These are phyloP conservation scores for Calameuta idolon DNA, from an alignment of 2,888 invertebrate species.

Conservation along the genomic window DNA sequence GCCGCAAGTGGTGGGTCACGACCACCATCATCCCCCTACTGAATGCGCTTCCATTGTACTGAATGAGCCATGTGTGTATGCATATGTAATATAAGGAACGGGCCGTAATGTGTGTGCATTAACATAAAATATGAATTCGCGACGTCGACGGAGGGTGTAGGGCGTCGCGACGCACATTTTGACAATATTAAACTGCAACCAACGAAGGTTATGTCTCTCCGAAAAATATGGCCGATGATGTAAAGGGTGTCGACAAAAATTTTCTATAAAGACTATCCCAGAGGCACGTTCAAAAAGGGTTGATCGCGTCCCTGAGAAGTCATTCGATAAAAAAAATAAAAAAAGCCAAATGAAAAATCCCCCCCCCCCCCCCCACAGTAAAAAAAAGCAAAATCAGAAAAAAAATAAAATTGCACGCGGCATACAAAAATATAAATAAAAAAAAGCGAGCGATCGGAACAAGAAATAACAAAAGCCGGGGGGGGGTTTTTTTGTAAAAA, in stretches of 20 bases:
- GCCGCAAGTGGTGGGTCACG: not conserved
- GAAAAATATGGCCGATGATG: not conserved
- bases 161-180: not conserved
- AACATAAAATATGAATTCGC: not conserved
- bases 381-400: slow-evolving; percentile 11
- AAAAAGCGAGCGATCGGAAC: not conserved
- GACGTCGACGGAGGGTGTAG: not conserved
- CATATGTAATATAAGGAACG: slow-evolving; percentile 1
- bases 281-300: not conserved
- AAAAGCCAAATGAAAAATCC: not conserved
- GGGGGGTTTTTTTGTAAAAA: too few species aligned
- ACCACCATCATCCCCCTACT: not conserved
- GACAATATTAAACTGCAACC: slow-evolving; percentile 27
- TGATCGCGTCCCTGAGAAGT: not conserved
- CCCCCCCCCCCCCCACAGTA: not conserved
- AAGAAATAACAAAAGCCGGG: not conserved
- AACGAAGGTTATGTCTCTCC: slow-evolving; percentile 9
- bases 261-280: not conserved
- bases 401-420: not conserved
- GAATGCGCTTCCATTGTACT: not conserved
- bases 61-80: not conserved
- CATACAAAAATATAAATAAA: slow-evolving; percentile 1
- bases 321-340: not conserved
- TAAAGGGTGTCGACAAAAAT: not conserved
- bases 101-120: not conserved